These are phyloP conservation scores for Hesperophylax magnus DNA, from an alignment of 1,140 invertebrate species.

Conservation along the genomic window DNA sequence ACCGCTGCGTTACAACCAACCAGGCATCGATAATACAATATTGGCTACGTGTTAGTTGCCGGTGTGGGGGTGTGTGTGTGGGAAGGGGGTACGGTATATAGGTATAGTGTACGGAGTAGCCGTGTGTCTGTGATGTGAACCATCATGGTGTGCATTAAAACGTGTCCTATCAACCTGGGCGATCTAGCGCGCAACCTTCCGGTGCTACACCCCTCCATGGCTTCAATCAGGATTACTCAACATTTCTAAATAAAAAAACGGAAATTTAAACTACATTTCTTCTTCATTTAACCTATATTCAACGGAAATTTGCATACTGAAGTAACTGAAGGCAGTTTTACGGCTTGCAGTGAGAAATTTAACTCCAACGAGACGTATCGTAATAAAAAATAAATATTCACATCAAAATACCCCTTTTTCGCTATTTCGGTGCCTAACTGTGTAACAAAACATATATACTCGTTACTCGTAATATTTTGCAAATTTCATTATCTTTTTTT, in stretches of 20 bases:
- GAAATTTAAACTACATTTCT: background rate
- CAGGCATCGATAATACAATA: constrained; percentile 4
- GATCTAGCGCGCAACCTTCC: constrained; percentile 46
- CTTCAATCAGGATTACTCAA: constrained; percentile 35
- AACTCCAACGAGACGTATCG: too few species aligned
- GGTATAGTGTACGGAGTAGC: background rate
- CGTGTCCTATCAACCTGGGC: constrained; percentile 40
- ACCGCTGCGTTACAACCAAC: background rate
- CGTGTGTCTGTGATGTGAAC: background rate
- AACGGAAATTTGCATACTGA: too few species aligned
- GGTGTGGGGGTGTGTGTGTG: background rate
- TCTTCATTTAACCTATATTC: too few species aligned
- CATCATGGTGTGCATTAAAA: constrained; percentile 46
- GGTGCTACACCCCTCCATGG: constrained; percentile 17
- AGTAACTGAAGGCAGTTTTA: too few species aligned
- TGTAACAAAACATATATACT: too few species aligned
- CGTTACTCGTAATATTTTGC: too few species aligned
- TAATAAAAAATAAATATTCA: too few species aligned
- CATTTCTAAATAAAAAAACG: constrained; percentile 9
- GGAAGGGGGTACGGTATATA: background rate
- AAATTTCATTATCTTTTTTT: too few species aligned
- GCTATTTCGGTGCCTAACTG: too few species aligned
- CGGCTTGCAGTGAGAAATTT: too few species aligned
- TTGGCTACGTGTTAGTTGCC: background rate
- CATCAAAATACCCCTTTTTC: too few species aligned